phyloP scores from a whole-genome alignment of 2,113 vertebrate species.

The Sporophila hypoxantha region DNA sequence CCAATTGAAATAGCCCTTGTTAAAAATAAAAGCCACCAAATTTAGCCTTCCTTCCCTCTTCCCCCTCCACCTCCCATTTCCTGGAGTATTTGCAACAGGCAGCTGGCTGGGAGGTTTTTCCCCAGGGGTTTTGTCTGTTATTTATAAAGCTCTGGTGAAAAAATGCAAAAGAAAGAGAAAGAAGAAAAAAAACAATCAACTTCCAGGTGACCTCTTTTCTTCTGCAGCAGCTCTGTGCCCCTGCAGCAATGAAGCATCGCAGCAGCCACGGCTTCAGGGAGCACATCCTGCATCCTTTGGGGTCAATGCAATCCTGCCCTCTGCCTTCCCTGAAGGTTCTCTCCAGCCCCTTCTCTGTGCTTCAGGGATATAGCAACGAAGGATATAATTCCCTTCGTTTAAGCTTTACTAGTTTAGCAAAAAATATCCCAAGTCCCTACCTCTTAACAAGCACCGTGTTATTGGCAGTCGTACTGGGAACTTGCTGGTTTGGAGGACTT shows the following conservation, averaged over 20 bases:
- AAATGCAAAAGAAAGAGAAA: conserved; percentile 19
- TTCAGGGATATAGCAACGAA: background rate
- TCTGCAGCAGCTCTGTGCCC: background rate
- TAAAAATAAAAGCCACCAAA: conserved; percentile 52
- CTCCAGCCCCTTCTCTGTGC: background rate
- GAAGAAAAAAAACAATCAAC: background rate
- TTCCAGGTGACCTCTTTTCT: conserved; percentile 49
- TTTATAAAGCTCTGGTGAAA: conserved; percentile 41
- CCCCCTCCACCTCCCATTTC: background rate
- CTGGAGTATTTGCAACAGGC: conserved; percentile 38
- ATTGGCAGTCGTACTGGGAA: background rate
- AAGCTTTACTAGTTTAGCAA: background rate
- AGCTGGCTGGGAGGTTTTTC: background rate
- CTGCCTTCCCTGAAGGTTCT: background rate
- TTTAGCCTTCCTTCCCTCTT: conserved; percentile 54
- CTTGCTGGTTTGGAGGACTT: background rate
- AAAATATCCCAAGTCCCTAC: background rate
- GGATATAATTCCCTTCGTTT: background rate
- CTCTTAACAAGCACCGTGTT: background rate
- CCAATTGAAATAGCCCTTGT: conserved; percentile 18
- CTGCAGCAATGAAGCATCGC: accelerated
- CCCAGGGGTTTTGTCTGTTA: conserved; percentile 12
- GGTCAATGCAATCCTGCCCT: background rate
- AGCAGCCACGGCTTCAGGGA: background rate
- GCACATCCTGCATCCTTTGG: background rate